These are phyloP conservation scores for Tricholaema leucomelas DNA, from an alignment of 2,113 vertebrate species.

Conservation along the genomic window DNA sequence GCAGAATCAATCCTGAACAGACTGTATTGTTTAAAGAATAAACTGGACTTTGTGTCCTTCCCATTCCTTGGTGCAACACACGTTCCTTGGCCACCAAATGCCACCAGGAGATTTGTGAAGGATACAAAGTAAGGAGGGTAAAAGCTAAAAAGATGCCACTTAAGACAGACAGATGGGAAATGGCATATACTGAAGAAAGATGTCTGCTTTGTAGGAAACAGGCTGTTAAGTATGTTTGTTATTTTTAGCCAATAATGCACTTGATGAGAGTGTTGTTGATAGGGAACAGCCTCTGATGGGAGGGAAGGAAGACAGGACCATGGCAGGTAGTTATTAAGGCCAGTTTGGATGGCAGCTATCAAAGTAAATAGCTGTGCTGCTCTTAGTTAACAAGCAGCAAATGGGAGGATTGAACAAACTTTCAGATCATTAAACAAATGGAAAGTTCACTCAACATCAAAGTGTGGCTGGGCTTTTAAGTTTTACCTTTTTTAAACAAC, in stretches of 20 bases:
- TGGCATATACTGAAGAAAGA: not conserved
- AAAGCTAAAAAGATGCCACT: not conserved
- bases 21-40: not conserved
- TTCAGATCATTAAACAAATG: constrained; percentile 10
- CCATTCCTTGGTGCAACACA: not conserved
- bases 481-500: not conserved
- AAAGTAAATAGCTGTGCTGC: not conserved
- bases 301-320: not conserved
- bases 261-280: constrained; percentile 13
- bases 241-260: constrained; percentile 34
- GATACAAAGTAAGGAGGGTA: not conserved
- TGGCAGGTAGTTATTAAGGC: not conserved
- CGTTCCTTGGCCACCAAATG: not conserved
- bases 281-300: constrained; percentile 17
- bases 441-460: constrained; percentile 12
- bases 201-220: not conserved
- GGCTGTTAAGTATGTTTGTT: not conserved
- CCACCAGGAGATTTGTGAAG: not conserved
- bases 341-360: constrained; percentile 26
- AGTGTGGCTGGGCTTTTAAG: constrained; percentile 4
- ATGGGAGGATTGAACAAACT: not conserved
- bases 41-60: not conserved
- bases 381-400: constrained; percentile 32
- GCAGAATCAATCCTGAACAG: not conserved
- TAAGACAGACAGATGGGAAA: not conserved